These are phyloP conservation scores for Epinephelus fuscoguttatus DNA, from an alignment of 2,113 vertebrate genomes.

Conservation along the genomic window DNA sequence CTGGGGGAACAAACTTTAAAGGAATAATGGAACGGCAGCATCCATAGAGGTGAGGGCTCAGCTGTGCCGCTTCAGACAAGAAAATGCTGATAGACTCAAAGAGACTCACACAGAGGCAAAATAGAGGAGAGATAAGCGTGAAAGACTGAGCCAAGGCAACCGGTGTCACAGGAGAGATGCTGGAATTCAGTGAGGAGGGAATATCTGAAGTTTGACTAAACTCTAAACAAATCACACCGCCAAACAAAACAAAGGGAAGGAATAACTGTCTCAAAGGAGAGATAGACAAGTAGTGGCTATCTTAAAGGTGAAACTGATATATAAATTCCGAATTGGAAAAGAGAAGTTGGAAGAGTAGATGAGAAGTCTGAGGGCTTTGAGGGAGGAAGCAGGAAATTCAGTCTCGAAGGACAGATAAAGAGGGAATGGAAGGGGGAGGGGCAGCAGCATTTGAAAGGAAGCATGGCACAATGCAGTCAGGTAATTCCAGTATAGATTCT, in stretches of 20 bases:
- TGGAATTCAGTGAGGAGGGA: background rate
- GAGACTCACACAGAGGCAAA: conserved; percentile 3
- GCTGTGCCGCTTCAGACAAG: conserved; percentile 23
- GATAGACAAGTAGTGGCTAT: conserved; percentile 13
- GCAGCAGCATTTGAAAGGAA: conserved; percentile 36
- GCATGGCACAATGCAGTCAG: conserved; percentile 23
- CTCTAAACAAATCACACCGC: conserved; percentile 41
- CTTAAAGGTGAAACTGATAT: conserved; percentile 47
- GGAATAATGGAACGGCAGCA: conserved; percentile 11
- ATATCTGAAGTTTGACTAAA: conserved; percentile 44
- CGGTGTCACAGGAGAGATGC: conserved; percentile 17
- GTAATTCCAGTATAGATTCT: conserved; percentile 53
- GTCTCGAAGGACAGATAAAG: conserved; percentile 56
- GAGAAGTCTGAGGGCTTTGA: conserved; percentile 22
- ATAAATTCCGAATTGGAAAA: conserved; percentile 16
- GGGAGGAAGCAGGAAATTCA: conserved; percentile 23
- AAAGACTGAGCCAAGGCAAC: conserved; percentile 2
- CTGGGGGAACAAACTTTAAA: conserved; percentile 18
- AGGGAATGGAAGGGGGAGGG: conserved; percentile 28
- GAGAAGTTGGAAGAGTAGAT: conserved; percentile 34
- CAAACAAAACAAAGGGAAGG: conserved; percentile 25
- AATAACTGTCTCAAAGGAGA: conserved; percentile 6
- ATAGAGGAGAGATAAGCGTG: conserved; percentile 29
- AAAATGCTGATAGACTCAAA: conserved; percentile 32
- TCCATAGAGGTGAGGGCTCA: conserved; percentile 10